A percentile compares a stretch with the other conserved stretches of the same genome.
Conservation (phyloP, 2,113 vertebrate species). For the Tapirus terrestris region DNA sequence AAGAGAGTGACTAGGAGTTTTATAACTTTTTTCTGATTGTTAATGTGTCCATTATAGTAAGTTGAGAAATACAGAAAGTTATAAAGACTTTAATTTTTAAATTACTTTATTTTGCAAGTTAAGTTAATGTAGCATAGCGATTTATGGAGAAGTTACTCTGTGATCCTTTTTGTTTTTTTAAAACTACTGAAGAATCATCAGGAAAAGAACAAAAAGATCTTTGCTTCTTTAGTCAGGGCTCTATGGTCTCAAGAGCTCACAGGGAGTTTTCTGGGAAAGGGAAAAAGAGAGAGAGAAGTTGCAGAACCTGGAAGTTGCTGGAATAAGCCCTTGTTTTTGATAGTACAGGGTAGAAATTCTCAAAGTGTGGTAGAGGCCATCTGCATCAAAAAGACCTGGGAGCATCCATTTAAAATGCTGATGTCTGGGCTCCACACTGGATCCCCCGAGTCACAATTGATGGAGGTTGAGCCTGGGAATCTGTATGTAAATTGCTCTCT, state of each 20-base stretch:
- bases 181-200: background rate
- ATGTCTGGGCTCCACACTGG: background rate
- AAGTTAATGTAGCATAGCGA: background rate
- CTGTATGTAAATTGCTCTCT: background rate
- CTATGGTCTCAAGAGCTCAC: background rate
- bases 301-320: background rate
- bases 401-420: background rate
- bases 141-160: background rate
- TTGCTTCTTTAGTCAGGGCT: background rate
- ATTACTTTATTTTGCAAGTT: background rate
- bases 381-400: background rate
- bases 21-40: background rate
- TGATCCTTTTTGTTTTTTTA: background rate
- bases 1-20: background rate
- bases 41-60: background rate
- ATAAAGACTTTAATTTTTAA: background rate
- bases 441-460: too few species aligned
- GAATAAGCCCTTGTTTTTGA: background rate
- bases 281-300: background rate
- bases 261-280: background rate
- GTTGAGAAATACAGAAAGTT: background rate
- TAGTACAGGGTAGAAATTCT: background rate
- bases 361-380: background rate
- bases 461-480: background rate
- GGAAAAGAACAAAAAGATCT: background rate